These are phyloP conservation scores for Mellivora capensis DNA, from an alignment of 2,113 vertebrate species.

Conservation along the genomic window DNA sequence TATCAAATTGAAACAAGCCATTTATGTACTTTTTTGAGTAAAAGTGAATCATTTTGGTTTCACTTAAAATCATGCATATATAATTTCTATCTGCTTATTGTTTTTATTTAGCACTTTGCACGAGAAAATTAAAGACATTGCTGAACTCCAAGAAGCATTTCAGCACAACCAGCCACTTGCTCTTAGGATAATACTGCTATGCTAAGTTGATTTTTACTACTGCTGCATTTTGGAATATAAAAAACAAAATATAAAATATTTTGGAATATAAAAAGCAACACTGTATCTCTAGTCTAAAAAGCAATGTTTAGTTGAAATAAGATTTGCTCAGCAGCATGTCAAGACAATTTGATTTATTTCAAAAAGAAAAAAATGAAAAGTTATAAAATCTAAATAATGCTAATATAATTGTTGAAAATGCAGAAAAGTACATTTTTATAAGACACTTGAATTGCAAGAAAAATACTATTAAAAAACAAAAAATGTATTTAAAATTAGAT, in stretches of 20 bases:
- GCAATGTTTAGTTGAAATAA: not conserved
- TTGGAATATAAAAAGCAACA: slow-evolving; percentile 51
- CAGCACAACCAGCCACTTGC: slow-evolving; percentile 18
- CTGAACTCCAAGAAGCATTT: slow-evolving; percentile 36
- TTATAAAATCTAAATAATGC: not conserved
- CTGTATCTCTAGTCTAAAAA: not conserved
- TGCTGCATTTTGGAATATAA: slow-evolving; percentile 37
- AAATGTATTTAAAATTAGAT: not conserved
- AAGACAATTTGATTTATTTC: slow-evolving; percentile 2
- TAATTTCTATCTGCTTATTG: slow-evolving; percentile 60
- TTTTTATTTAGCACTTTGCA: slow-evolving; percentile 51
- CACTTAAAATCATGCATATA: slow-evolving; percentile 52
- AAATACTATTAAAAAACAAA: not conserved
- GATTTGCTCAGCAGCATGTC: not conserved
- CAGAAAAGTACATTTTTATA: not conserved
- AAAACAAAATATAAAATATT: too few species aligned
- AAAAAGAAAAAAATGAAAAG: not conserved
- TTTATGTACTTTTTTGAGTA: slow-evolving; percentile 31
- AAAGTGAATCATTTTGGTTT: slow-evolving; percentile 54
- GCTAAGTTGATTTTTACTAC: slow-evolving; percentile 49
- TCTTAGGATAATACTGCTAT: not conserved
- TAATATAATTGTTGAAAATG: not conserved
- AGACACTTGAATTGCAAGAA: not conserved
- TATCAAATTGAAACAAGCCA: not conserved
- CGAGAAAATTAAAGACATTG: slow-evolving; percentile 49